A percentile compares a stretch with the other conserved stretches of the same genome.
phyloP scores from a whole-genome alignment of 2,888 invertebrate genomes.

The Cistogaster globosa region DNA sequence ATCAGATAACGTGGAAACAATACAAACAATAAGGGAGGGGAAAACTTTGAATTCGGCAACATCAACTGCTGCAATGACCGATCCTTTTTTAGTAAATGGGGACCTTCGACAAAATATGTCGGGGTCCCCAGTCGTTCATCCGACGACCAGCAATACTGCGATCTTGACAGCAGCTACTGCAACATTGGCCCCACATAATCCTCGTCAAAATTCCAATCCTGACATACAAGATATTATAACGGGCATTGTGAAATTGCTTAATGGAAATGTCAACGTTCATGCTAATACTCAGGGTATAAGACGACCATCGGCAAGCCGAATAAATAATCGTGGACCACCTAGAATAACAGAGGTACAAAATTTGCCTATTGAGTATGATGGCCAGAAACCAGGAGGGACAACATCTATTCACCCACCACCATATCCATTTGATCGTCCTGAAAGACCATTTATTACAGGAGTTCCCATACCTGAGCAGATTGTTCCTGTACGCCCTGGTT shows the following conservation, averaged over 20 bases:
- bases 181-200: constrained; percentile 77
- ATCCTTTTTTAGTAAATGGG: constrained; percentile 83
- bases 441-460: constrained; percentile 86
- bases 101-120: constrained; percentile 82
- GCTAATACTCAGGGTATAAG: constrained; percentile 88
- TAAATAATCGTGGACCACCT: constrained; percentile 95
- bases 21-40: constrained; percentile 78
- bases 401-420: constrained; percentile 82
- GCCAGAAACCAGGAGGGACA: constrained; percentile 78
- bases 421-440: constrained; percentile 87
- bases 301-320: constrained; percentile 89
- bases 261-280: constrained; percentile 94
- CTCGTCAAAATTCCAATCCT: constrained; percentile 86
- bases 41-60: constrained; percentile 72
- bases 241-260: constrained; percentile 93
- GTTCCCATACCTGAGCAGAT: constrained; percentile 90
- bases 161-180: constrained; percentile 79
- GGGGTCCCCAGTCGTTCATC: constrained; percentile 82
- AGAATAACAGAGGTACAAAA: constrained; percentile 91
- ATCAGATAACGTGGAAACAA: constrained; percentile 75
- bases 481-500: constrained; percentile 87
- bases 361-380: constrained; percentile 85
- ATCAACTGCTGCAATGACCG: constrained; percentile 67
- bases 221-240: constrained; percentile 96
- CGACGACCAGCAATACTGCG: constrained; percentile 79